Conservation (phyloP, 2,888 invertebrate species). For the Hydraecia micacea region DNA sequence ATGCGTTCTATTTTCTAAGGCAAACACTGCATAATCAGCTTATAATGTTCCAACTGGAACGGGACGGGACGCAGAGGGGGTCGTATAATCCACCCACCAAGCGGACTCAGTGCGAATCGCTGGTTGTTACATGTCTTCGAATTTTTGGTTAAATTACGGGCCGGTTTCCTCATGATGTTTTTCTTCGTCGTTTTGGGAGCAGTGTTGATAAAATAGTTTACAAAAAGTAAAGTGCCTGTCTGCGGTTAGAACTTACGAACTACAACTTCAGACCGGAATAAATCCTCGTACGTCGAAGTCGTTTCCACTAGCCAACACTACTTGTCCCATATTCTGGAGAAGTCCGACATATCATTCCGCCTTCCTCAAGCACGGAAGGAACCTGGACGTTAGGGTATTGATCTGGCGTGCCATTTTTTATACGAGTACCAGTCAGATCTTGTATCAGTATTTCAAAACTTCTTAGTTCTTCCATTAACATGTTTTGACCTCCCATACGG, state of each 20-base stretch:
- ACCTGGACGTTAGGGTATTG: neutral
- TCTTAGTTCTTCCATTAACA: neutral
- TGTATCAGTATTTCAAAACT: neutral
- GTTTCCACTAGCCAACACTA: neutral
- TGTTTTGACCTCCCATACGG: neutral
- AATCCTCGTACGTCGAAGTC: neutral
- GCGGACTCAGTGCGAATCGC: too few species aligned
- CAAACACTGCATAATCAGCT: neutral
- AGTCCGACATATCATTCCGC: neutral
- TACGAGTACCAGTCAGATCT: neutral
- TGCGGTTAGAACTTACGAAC: too few species aligned
- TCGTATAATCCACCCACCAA: too few species aligned
- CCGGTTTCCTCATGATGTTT: neutral
- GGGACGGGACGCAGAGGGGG: too few species aligned
- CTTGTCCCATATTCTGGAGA: neutral
- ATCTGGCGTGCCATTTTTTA: neutral
- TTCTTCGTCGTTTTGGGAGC: neutral
- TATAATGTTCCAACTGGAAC: too few species aligned
- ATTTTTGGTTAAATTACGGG: too few species aligned
- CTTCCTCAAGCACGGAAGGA: neutral
- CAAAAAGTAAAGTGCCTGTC: neutral
- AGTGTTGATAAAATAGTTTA: neutral
- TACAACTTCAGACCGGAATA: too few species aligned
- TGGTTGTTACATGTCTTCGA: too few species aligned
- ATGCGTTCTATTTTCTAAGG: neutral